A percentile compares a stretch with the other conserved stretches of the same genome.
These are phyloP conservation scores for Alloscopus bannaensis DNA, from an alignment of 2,888 invertebrate species.

Conservation along the genomic window DNA sequence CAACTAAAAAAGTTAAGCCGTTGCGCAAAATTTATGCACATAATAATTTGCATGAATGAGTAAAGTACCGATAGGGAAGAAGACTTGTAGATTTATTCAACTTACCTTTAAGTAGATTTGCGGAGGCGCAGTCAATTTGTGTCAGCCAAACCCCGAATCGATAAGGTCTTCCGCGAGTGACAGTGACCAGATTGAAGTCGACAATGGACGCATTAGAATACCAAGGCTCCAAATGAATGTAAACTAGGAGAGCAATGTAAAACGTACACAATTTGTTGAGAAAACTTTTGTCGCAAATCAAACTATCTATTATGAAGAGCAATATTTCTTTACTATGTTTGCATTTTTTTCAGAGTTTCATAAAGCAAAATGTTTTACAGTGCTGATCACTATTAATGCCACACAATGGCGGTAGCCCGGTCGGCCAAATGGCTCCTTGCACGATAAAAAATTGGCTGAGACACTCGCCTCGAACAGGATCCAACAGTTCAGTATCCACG, in stretches of 20 bases:
- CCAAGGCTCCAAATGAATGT: constrained; percentile 72
- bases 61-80: too few relatives aligned
- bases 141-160: constrained; percentile 73
- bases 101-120: constrained; percentile 71
- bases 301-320: constrained; percentile 1
- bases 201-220: constrained; percentile 65
- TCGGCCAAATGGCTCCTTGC: constrained; percentile 72
- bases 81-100: not conserved
- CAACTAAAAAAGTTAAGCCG: too few relatives aligned
- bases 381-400: constrained; percentile 72
- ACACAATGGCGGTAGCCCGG: constrained; percentile 73
- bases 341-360: constrained; percentile 2
- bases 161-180: constrained; percentile 69
- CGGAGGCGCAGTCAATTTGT: constrained; percentile 73
- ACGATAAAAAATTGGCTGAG: constrained; percentile 72
- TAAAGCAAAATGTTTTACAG: constrained; percentile 59
- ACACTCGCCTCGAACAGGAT: constrained; percentile 72
- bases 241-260: constrained; percentile 66
- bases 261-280: not conserved
- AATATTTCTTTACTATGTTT: constrained; percentile 1
- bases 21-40: too few relatives aligned
- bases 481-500: constrained; percentile 73
- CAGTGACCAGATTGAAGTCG: constrained; percentile 72
- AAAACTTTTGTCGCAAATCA: not conserved
- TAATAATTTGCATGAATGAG: too few relatives aligned